Conservation (phyloP, 2,888 invertebrate genomes). For the Glaucopsyche alexis region DNA sequence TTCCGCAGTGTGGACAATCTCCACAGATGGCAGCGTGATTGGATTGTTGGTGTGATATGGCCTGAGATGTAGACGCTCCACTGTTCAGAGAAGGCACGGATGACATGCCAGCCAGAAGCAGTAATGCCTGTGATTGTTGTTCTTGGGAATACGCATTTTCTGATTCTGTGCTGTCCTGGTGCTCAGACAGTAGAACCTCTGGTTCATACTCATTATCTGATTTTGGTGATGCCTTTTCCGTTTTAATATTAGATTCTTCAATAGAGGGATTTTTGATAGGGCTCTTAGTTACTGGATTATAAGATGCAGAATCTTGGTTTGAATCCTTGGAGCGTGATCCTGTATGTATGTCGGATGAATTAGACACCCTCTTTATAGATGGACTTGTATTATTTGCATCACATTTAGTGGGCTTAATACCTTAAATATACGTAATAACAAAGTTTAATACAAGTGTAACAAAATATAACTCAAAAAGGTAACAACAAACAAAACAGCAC, state of each 20-base stretch:
- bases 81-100: slow-evolving; percentile 53
- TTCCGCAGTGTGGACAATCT: slow-evolving; percentile 84
- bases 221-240: slow-evolving; percentile 71
- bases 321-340: slow-evolving; percentile 57
- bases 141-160: slow-evolving; percentile 61
- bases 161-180: slow-evolving; percentile 63
- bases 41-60: slow-evolving; percentile 62
- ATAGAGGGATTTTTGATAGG: slow-evolving; percentile 54
- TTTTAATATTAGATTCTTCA: slow-evolving; percentile 64
- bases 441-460: slow-evolving; percentile 16
- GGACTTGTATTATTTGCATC: slow-evolving; percentile 59
- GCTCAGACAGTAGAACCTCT: slow-evolving; percentile 71
- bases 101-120: slow-evolving; percentile 68
- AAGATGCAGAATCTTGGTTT: slow-evolving; percentile 54
- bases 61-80: slow-evolving; percentile 69
- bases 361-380: slow-evolving; percentile 59
- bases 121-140: slow-evolving; percentile 65
- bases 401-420: slow-evolving; percentile 72
- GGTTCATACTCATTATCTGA: slow-evolving; percentile 73
- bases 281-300: slow-evolving; percentile 57
- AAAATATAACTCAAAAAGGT: neutral
- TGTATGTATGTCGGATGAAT: slow-evolving; percentile 54
- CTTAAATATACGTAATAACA: slow-evolving; percentile 49
- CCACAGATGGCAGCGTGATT: slow-evolving; percentile 80
- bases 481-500: neutral